Conservation (phyloP, 2,888 invertebrate species). For the Melanophora roralis region DNA sequence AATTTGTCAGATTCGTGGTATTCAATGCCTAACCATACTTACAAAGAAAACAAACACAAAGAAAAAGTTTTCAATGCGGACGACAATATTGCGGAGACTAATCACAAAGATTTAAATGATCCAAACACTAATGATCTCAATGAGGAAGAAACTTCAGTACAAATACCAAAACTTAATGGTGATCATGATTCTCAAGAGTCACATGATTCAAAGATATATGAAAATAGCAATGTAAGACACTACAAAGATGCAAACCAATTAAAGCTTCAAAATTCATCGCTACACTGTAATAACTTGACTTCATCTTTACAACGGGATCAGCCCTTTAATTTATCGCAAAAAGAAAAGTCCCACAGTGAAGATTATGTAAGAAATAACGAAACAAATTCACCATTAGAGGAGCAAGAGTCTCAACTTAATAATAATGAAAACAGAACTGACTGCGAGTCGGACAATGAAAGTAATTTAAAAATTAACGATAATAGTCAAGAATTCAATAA, state of each 20-base stretch:
- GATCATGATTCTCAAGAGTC: slow-evolving; percentile 18
- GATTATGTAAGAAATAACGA: background rate
- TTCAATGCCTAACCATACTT: background rate
- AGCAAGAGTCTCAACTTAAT: background rate
- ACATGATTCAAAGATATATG: background rate
- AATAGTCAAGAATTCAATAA: background rate
- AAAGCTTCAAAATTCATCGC: background rate
- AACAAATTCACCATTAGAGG: background rate
- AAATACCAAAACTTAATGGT: slow-evolving; percentile 52
- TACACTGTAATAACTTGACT: background rate
- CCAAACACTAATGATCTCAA: background rate
- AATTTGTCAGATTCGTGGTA: background rate
- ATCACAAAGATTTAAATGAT: background rate
- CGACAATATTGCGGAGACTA: background rate
- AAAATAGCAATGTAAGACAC: background rate
- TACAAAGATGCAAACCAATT: slow-evolving; percentile 17
- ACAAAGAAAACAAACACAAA: background rate
- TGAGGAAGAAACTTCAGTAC: background rate
- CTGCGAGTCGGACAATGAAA: slow-evolving; percentile 26
- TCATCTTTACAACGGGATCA: background rate
- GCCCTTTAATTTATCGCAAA: slow-evolving; percentile 8
- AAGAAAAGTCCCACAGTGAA: slow-evolving; percentile 12
- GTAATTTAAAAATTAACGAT: slow-evolving; percentile 29
- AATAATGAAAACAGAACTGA: slow-evolving; percentile 4
- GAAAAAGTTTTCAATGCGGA: background rate